These are phyloP conservation scores for Nebria brevicollis DNA, from an alignment of 2,888 invertebrate genomes.

Conservation along the genomic window DNA sequence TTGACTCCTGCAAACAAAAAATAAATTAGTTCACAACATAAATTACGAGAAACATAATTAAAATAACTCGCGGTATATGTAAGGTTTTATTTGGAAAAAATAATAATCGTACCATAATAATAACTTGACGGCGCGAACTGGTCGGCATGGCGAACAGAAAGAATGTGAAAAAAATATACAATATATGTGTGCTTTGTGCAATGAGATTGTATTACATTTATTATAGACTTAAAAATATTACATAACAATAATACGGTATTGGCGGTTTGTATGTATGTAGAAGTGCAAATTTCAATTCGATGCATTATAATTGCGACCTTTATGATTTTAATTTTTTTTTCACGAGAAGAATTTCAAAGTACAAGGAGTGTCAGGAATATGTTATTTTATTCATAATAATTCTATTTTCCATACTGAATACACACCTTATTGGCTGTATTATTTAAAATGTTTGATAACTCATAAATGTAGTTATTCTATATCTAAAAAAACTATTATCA, in stretches of 20 bases:
- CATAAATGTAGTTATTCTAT: too few relatives aligned
- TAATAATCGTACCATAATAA: conserved; percentile 3
- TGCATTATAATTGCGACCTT: background rate
- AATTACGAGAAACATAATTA: too few relatives aligned
- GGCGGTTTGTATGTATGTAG: background rate
- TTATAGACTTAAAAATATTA: background rate
- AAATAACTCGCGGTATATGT: conserved; percentile 15
- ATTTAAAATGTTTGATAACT: too few relatives aligned
- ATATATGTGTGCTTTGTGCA: conserved; percentile 6
- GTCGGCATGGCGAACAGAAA: conserved; percentile 11
- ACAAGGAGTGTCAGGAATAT: background rate
- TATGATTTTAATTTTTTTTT: background rate
- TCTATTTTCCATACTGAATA: background rate
- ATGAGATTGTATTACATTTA: conserved; percentile 11
- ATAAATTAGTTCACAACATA: background rate
- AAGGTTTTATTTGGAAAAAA: conserved; percentile 29
- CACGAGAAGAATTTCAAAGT: background rate
- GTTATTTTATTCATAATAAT: background rate
- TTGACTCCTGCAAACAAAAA: conserved; percentile 65
- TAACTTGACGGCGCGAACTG: background rate
- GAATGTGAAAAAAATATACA: background rate
- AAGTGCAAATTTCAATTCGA: background rate
- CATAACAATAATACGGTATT: background rate
- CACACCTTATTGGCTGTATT: background rate
- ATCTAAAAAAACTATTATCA: too few relatives aligned